A percentile compares a stretch with the other conserved stretches of the same genome.
Conservation (phyloP, 2,888 invertebrate species). For the Pammene aurita region DNA sequence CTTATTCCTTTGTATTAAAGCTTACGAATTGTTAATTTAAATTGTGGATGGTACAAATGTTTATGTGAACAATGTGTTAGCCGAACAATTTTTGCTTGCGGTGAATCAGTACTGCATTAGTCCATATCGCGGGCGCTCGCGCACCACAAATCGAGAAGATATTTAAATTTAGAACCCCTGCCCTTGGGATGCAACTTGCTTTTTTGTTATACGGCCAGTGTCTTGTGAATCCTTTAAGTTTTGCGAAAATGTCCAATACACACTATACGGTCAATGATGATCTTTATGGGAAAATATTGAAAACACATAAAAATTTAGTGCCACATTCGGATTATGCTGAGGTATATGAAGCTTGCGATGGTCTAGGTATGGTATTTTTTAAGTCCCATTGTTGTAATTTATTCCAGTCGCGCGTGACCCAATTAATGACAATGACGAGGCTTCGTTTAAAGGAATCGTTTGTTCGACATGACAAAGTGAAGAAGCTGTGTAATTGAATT, state of each 20-base stretch:
- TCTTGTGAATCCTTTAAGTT: constrained; percentile 55
- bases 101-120: constrained; percentile 80
- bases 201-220: constrained; percentile 60
- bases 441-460: constrained; percentile 18
- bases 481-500: constrained; percentile 20
- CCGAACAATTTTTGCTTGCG: constrained; percentile 71
- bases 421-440: constrained; percentile 27
- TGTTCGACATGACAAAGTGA: constrained; percentile 29
- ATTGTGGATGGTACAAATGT: constrained; percentile 60
- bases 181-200: constrained; percentile 62
- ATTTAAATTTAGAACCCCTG: constrained; percentile 78
- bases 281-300: constrained; percentile 75
- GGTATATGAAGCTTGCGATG: constrained; percentile 73
- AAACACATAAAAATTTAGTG: constrained; percentile 60
- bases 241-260: constrained; percentile 60
- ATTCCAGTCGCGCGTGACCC: constrained; percentile 24
- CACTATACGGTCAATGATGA: constrained; percentile 78
- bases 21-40: too few relatives aligned
- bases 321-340: constrained; percentile 69
- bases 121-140: constrained; percentile 78
- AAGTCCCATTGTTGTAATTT: constrained; percentile 6
- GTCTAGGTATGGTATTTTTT: constrained; percentile 63
- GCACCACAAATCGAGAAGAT: constrained; percentile 67
- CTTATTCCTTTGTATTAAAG: too few relatives aligned
- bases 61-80: constrained; percentile 76